Evolutionary conservation across 2,888 invertebrate genomes (phyloP), one percentile per base, ranked within the genome.

Genomic region (Dolomedes plantarius): DNA sequence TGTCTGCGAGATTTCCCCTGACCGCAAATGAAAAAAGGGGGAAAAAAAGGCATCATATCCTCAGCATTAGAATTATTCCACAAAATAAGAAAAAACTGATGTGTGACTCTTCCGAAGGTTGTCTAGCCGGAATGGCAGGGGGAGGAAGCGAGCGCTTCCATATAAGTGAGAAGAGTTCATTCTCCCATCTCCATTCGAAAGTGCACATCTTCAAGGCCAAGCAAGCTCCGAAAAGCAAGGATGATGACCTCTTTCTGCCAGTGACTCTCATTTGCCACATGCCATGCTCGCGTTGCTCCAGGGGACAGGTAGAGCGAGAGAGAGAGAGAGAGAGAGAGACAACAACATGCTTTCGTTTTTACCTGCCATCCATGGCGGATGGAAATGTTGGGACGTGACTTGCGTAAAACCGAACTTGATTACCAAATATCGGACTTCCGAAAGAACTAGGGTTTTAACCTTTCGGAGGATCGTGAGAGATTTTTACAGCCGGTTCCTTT

Each of bases 341-440:
- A 69, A 78, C 77, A 78, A 69, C 69, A 62, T 36, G 31, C 71
- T 69, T 69, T 78, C 76, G 41, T 39, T 67, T 76, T 67, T 19
- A 9, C 31, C 16, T 31, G 23, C 64, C 32, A 62, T 11, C 7
- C 9, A 13, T 28, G 50, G 16, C 29, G 23, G 27, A 41, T 27
- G 41, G 19, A 19, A 23, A 62, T 31, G 1, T 1, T 3, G 1
- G 65, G 69, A 78, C 69, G 77, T 31, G 77, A 78, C 62, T 23
- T 9, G 77, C 23, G 39, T 78, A 39, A 36, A 69, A 6, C 27
- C 9, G 50, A 32, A 6, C 69, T 28, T 62, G 31, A 69, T 78
- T 78, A 69, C 77, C 77, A 62, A 78, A 78, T 69, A 78, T 50
- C 28, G 31, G 46, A 65, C 56, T 56, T 56, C 56, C 56, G 7